phyloP scores from a whole-genome alignment of 2,888 invertebrate species.

The Phengaris arion region DNA sequence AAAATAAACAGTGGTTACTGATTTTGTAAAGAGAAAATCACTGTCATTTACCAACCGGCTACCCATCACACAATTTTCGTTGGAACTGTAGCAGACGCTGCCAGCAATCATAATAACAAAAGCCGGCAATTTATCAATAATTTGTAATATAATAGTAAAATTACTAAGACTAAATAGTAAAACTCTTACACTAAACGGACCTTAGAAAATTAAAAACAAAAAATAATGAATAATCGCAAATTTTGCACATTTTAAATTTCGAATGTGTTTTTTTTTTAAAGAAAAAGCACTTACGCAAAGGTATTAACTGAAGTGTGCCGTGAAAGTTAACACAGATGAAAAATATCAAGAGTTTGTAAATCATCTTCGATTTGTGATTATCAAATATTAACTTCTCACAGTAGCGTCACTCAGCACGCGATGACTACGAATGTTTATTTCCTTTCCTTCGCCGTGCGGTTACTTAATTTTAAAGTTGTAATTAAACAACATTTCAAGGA shows the following conservation, averaged over 20 bases:
- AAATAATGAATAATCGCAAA: background rate
- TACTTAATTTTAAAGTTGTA: slow-evolving; percentile 57
- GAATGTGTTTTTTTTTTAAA: background rate
- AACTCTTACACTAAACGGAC: no score
- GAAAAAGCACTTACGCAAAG: slow-evolving; percentile 63
- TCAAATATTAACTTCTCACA: slow-evolving; percentile 40
- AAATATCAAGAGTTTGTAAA: slow-evolving; percentile 36
- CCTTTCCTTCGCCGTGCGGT: slow-evolving; percentile 38
- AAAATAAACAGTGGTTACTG: background rate
- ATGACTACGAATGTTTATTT: slow-evolving; percentile 53
- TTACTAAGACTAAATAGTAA: no score
- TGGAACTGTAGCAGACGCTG: background rate
- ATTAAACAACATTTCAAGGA: slow-evolving; percentile 66
- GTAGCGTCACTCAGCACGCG: slow-evolving; percentile 47
- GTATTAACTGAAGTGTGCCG: slow-evolving; percentile 59
- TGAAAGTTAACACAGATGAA: slow-evolving; percentile 57
- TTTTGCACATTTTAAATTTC: background rate
- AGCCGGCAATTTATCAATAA: background rate
- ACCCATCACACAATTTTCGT: slow-evolving; percentile 3
- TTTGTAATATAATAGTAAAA: no score
- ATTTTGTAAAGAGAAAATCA: background rate
- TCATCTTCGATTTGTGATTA: slow-evolving; percentile 31
- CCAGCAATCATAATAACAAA: background rate
- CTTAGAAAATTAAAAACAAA: background rate
- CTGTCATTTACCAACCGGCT: background rate